Conservation (phyloP, 2,888 invertebrate species). For the Spilosoma lubricipeda region DNA sequence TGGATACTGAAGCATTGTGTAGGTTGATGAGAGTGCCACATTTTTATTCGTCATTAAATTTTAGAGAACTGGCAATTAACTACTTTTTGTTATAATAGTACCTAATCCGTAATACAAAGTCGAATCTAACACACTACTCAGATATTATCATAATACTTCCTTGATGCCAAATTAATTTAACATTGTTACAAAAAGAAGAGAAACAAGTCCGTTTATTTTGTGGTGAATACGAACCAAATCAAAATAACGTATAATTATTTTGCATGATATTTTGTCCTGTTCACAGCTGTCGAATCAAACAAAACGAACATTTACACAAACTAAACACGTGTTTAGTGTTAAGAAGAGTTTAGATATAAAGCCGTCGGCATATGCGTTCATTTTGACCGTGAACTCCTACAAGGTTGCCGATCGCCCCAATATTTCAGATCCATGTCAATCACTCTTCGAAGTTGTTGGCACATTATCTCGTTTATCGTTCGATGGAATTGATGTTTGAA, state of each 20-base stretch:
- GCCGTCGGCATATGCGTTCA: slow-evolving; percentile 44
- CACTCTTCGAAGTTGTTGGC: slow-evolving; percentile 18
- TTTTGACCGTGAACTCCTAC: slow-evolving; percentile 51
- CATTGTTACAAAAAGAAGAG: slow-evolving; percentile 19
- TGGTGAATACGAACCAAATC: slow-evolving; percentile 3
- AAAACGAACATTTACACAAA: slow-evolving; percentile 33
- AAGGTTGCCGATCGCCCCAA: slow-evolving; percentile 45
- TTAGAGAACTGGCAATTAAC: neutral
- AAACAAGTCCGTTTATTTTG: slow-evolving; percentile 21
- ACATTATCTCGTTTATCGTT: slow-evolving; percentile 32
- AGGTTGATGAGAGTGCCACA: neutral
- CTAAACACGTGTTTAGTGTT: slow-evolving; percentile 46
- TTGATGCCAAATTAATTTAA: neutral
- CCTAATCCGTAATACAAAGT: neutral
- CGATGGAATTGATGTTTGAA: slow-evolving; percentile 37
- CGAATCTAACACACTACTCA: neutral
- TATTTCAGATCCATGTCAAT: slow-evolving; percentile 46
- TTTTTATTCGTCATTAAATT: neutral
- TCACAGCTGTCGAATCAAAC: slow-evolving; percentile 41
- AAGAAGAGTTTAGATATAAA: slow-evolving; percentile 46
- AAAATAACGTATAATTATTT: slow-evolving; percentile 34
- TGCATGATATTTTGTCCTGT: slow-evolving; percentile 32
- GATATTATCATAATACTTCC: neutral
- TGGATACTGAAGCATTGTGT: neutral
- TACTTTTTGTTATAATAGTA: neutral